Evolutionary conservation across 2,888 invertebrate species (phyloP).

Genomic region (Tetranychus truncatus): DNA sequence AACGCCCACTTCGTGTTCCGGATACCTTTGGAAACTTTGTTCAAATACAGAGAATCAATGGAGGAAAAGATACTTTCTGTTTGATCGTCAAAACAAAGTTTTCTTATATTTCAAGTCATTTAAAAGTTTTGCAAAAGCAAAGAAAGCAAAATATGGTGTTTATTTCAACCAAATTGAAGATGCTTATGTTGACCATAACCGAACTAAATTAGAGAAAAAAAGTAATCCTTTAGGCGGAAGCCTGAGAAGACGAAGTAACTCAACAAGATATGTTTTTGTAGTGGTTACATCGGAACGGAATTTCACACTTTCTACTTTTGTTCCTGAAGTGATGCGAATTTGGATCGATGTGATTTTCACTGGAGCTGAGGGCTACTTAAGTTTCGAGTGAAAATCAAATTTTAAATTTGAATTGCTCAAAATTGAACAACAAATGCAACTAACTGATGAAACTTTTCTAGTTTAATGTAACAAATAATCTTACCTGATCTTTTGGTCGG

Average conservation of each 20-base stretch:
- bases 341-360: conserved; percentile 93
- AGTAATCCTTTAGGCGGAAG: neutral
- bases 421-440: too few species aligned
- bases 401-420: neutral
- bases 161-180: conserved; percentile 68
- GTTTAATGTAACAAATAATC: too few species aligned
- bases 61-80: conserved; percentile 21
- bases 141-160: conserved; percentile 28
- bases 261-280: conserved; percentile 17
- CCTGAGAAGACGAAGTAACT: neutral
- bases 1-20: conserved; percentile 14
- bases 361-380: conserved; percentile 62
- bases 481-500: too few species aligned
- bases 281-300: conserved; percentile 14
- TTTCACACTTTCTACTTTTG: conserved; percentile 42
- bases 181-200: conserved; percentile 81
- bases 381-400: conserved; percentile 2
- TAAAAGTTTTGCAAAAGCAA: neutral
- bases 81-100: conserved; percentile 16
- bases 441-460: too few species aligned
- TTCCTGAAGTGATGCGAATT: conserved; percentile 78
- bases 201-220: conserved; percentile 31
- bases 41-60: conserved; percentile 15
- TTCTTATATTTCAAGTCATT: conserved; percentile 18
- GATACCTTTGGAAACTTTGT: conserved; percentile 21